Base-by-base conservation (phyloP, 2,113 vertebrate genomes). In the Canis aureus region DNA sequence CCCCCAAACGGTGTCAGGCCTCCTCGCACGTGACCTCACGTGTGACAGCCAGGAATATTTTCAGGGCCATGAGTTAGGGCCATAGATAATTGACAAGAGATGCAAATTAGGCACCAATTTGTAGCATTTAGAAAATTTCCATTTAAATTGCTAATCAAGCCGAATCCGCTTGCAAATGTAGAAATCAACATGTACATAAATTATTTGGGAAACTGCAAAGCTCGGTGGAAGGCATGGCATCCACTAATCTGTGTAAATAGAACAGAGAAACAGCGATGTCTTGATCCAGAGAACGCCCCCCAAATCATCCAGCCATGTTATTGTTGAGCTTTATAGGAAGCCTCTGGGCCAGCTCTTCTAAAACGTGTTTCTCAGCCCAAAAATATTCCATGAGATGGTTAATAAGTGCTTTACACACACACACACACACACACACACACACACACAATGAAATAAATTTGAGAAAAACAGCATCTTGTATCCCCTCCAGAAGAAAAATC, bases 71-170 rank as follows among this genome's bases (percentile, higher is more conserved):
- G 49, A 84, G 87, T 51, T 29, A 73, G 93, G 64, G 51, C 79
- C 35, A 12, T 8, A 69, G 92, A 91, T 53, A 87, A 96, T 13
- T 35, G 92, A 90, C 80, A 59, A 76, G 94, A 73, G 55, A 94
- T 92, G 87, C 67, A 94, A 92, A 97, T 73, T 3, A 74, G 92
- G 35, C 10, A 11, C 82, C 55, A 49, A 69, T 87, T 92, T 69
- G 49, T 11, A 55, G 74, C 16, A 19, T 49, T 94, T 25, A 73
- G 80, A 43, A 90, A 43, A 87, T 94, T 92, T 92, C 90, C 69
- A 82, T 96, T 92, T 96, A 92, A 97, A 94, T 92, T 94, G 97
- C 90, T 94, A 87, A 94, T 96, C 97, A 90, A 95, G 90, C 90
- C 2, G 94, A 64, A 95, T 76, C 80, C 53, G 3, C 85, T 96